These are phyloP conservation scores for Taurulus bubalis DNA, from an alignment of 2,113 vertebrate genomes.

Conservation along the genomic window DNA sequence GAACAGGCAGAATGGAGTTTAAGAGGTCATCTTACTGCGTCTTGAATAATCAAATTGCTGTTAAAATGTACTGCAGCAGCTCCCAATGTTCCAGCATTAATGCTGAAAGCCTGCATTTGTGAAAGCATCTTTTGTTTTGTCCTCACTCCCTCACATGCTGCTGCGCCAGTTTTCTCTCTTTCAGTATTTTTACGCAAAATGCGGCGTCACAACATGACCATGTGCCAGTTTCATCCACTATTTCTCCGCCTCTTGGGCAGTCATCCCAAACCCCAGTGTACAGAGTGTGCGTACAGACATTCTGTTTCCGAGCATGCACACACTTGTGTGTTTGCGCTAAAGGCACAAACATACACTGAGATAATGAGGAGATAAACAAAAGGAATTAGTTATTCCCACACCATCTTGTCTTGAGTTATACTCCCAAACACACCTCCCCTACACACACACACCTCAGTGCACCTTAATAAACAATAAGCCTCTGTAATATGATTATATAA, in stretches of 20 bases:
- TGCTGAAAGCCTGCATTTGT: slow-evolving; percentile 36
- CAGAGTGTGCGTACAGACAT: slow-evolving; percentile 17
- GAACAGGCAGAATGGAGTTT: background rate
- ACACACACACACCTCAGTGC: slow-evolving; percentile 2
- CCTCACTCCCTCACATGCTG: slow-evolving; percentile 40
- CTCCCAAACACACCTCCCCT: slow-evolving; percentile 36
- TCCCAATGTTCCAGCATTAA: slow-evolving; percentile 5
- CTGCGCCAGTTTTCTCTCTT: slow-evolving; percentile 57
- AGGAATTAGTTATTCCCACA: slow-evolving; percentile 60
- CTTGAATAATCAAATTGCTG: slow-evolving; percentile 18
- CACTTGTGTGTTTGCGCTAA: slow-evolving; percentile 12
- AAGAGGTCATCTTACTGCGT: slow-evolving; percentile 1
- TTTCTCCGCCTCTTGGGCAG: slow-evolving; percentile 26
- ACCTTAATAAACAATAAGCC: slow-evolving; percentile 32
- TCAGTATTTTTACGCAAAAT: slow-evolving; percentile 51
- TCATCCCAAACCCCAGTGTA: slow-evolving; percentile 55
- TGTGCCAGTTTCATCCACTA: slow-evolving; percentile 51
- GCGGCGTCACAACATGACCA: slow-evolving; percentile 57
- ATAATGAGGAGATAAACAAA: slow-evolving; percentile 36
- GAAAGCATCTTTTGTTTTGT: slow-evolving; percentile 65
- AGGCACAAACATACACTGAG: slow-evolving; percentile 33
- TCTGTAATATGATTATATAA: slow-evolving; percentile 61
- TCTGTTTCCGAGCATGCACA: slow-evolving; percentile 31
- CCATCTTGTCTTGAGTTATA: slow-evolving; percentile 13
- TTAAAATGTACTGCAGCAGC: slow-evolving; percentile 6